phyloP scores from a whole-genome alignment of 2,113 vertebrate genomes.

The Lontra canadensis region DNA sequence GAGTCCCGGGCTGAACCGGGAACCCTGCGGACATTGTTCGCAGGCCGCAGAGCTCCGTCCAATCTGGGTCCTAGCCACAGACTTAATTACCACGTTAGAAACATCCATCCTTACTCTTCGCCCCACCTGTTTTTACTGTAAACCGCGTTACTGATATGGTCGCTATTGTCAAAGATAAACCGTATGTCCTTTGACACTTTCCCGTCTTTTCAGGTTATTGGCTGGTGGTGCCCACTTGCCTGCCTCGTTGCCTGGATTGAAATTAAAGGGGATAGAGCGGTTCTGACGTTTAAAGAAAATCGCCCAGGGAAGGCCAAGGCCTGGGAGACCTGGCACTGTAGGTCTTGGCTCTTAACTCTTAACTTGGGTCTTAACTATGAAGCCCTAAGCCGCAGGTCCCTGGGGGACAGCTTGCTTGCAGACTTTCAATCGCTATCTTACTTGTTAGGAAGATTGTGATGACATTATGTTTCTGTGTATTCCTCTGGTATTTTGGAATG shows the following conservation, averaged over 20 bases:
- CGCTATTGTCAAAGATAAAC: constrained; percentile 55
- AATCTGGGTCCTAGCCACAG: not conserved
- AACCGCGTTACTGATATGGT: constrained; percentile 26
- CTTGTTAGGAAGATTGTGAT: constrained; percentile 61
- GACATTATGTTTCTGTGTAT: constrained; percentile 62
- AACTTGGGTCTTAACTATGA: not conserved
- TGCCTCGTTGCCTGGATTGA: constrained; percentile 20
- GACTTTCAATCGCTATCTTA: constrained; percentile 57
- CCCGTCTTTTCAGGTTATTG: constrained; percentile 32
- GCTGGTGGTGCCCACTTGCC: not conserved
- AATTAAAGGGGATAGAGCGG: constrained; percentile 49
- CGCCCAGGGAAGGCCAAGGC: not conserved
- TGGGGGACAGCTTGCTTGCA: not conserved
- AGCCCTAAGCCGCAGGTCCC: constrained; percentile 19
- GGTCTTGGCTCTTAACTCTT: not conserved
- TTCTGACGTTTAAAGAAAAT: constrained; percentile 42
- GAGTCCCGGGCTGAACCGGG: not conserved
- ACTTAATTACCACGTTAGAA: constrained; percentile 31
- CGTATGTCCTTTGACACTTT: constrained; percentile 50
- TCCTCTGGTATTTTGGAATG: constrained; percentile 31
- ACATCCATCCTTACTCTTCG: not conserved
- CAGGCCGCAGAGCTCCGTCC: not conserved
- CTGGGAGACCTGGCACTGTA: not conserved
- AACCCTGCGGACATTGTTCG: constrained; percentile 48
- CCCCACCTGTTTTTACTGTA: constrained; percentile 44